Conservation (phyloP, 2,797 vertebrate genomes). For the Chelonia mydas region DNA sequence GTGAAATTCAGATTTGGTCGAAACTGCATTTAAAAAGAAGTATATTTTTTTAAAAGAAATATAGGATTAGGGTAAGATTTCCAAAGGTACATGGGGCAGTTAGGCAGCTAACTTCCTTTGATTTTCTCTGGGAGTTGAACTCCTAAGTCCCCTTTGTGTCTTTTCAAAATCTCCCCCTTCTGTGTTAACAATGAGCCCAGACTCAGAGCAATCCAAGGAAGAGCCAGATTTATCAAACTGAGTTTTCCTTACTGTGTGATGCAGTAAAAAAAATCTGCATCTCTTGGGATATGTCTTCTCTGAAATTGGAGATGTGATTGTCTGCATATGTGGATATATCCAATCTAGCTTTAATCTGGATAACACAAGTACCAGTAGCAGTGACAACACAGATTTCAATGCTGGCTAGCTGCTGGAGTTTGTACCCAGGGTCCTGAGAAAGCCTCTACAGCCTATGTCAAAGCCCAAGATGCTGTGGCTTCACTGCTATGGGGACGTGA, state of each 20-base stretch:
- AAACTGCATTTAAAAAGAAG: background rate
- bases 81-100: background rate
- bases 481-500: background rate
- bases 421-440: background rate
- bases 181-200: background rate
- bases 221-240: background rate
- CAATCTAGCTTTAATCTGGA: too few relatives aligned
- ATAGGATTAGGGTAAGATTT: background rate
- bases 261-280: background rate
- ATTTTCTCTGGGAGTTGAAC: background rate
- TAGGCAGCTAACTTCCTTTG: conserved; percentile 3
- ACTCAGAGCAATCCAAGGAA: background rate
- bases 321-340: background rate
- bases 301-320: background rate
- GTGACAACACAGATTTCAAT: background rate
- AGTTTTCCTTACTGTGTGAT: background rate
- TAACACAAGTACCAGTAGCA: too few relatives aligned
- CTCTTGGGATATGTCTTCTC: background rate
- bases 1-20: background rate
- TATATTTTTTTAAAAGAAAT: background rate
- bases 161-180: conserved; percentile 4
- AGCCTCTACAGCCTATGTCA: background rate
- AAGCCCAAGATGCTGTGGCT: background rate
- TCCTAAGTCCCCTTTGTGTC: background rate
- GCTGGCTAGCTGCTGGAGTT: background rate